Evolutionary conservation across 2,888 invertebrate genomes (phyloP), one percentile per base, ranked within the genome.

Genomic region (Drosophila pseudotakahashii): DNA sequence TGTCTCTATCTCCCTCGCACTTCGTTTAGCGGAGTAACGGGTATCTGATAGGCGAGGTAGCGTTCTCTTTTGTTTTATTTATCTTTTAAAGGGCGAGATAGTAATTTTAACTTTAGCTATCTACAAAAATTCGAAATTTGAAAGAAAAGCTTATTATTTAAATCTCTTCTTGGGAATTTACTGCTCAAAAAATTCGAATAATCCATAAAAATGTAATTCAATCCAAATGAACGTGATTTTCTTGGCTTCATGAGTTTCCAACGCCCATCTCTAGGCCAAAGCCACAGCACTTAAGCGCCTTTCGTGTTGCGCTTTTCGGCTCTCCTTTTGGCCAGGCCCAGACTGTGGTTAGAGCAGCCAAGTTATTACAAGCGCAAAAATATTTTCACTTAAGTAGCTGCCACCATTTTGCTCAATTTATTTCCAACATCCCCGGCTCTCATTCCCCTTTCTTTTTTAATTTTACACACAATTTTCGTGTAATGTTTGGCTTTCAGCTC

Each of bases 321-420:
- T 50, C 66, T 61, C 51, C 34, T 48, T 57, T 37, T 37, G 41
- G 42, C 61, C 41, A 13, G 19, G 36, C 36, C 34, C 45, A 51
- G 52, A 39, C 44, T 55, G 74, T 36, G 67, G 59, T 64, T 72
- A 58, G 57, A 44, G 59, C 77, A 73, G 82, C 77, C 81, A 81
- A 88, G 85, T 83, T 83, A 81, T 83, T 84, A 85, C 84, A 88
- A 84, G 80, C 73, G 66, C 71, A 85, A 85, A 79, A 84, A 88
- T 84, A 88, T 84, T 88, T 84, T 78, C 81, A 81, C 86, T 85
- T 85, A 84, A 84, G 88, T 88, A 85, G 86, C 84, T 85, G 88
- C 83, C 83, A 88, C 77, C 76, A 85, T 85, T 85, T 84, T 78
- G 83, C 80, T 84, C 86, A 85, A 84, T 85, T 84, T 84, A 84